Evolutionary conservation across 2,888 invertebrate species (phyloP), one percentile per base, ranked within the genome.

Genomic region (Neelides folsomi): DNA sequence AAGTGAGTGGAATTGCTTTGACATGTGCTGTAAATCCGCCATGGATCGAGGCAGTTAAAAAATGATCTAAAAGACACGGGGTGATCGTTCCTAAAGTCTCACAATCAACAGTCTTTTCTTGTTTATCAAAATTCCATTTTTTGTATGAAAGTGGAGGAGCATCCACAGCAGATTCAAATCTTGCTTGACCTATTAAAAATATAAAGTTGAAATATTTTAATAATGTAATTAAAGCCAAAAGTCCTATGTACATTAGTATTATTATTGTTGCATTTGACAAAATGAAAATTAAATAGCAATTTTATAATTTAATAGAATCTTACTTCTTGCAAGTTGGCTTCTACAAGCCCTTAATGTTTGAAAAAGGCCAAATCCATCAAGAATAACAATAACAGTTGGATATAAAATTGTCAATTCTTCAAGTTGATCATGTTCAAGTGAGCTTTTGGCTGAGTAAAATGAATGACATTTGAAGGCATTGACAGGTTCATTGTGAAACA

Each of bases 21-120:
- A 70, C 76, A 73, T 76, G 75, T 12, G 80, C 76, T 66, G 79
- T 78, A 71, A 80, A 82, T 53, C 85, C 85, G 37, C 82, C 82
- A 67, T 80, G 78, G 16, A 83, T 76, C 1, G 87, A 86, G 13
- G 85, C 86, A 19, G 82, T 82, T 54, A 84, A 75, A 55, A 94
- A 75, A 71, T 93, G 87, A 70, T 93, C 92, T 72, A 88, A 94
- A 1, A 81, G 79, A 66, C 79, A 86, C 63, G 81, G 79, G 15
- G 78, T 76, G 66, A 76, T 80, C 27, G 80, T 73, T 0, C 86
- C 86, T 47, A 86, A 79, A 9, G 83, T 80, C 44, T 83, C 80
- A 65, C 82, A 82, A 71, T 93, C 93, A 60, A 79, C 78, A 1
- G 85, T 76, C 44, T 76, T 72, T 47, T 82, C 81, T 66, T 84